These are phyloP conservation scores for Labeo rohita DNA, from an alignment of 2,113 vertebrate genomes.

Conservation along the genomic window DNA sequence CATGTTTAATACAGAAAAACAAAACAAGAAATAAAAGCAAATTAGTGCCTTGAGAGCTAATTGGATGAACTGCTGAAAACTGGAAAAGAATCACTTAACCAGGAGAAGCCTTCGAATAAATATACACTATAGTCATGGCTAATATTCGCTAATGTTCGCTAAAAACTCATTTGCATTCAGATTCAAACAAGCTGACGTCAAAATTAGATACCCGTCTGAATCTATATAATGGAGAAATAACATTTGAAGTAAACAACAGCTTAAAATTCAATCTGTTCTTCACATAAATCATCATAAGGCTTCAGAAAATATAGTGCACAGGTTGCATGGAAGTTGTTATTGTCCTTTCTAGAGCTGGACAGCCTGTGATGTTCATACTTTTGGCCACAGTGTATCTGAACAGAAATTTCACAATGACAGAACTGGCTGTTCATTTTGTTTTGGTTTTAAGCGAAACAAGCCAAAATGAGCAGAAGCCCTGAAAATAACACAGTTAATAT, in stretches of 20 bases:
- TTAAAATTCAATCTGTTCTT: neutral
- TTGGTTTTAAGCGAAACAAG: neutral
- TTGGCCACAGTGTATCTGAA: constrained; percentile 6
- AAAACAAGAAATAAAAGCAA: constrained; percentile 5
- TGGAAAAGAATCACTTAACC: neutral
- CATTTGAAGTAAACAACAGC: neutral
- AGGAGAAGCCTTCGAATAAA: neutral
- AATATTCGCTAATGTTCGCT: neutral
- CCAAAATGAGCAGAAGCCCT: constrained; percentile 9
- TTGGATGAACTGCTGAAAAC: neutral
- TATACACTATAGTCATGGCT: neutral
- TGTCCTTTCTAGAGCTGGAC: neutral
- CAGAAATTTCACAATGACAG: constrained; percentile 2
- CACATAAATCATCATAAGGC: neutral
- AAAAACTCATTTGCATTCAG: constrained; percentile 1
- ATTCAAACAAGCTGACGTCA: neutral
- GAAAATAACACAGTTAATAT: constrained; percentile 16
- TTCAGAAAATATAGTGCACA: neutral
- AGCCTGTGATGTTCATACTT: constrained; percentile 12
- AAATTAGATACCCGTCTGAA: neutral
- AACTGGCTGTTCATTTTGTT: constrained; percentile 32
- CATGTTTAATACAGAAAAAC: neutral
- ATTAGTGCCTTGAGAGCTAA: constrained; percentile 7
- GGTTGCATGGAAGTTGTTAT: neutral
- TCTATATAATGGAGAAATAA: neutral